Conservation (phyloP, 2,888 invertebrate genomes). For the Aquatica leii region DNA sequence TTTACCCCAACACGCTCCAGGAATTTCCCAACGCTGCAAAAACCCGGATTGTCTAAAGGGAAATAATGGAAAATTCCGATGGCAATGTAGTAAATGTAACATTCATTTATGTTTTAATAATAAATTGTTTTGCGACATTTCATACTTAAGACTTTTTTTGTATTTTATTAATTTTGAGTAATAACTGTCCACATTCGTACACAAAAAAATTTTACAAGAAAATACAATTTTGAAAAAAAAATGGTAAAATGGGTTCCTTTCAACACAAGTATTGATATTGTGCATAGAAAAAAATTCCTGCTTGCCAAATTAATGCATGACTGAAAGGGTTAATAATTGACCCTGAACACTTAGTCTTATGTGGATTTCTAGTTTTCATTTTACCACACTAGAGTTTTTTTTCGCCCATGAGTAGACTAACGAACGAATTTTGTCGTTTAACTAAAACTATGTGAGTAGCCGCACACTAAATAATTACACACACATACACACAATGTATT, state of each 20-base stretch:
- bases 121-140: neutral
- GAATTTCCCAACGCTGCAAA: conserved; percentile 3
- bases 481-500: too few species aligned
- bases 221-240: neutral
- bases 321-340: neutral
- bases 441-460: too few species aligned
- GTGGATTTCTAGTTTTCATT: too few species aligned
- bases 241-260: neutral
- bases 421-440: too few species aligned
- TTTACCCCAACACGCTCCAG: neutral
- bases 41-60: conserved; percentile 5
- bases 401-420: too few species aligned
- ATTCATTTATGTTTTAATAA: neutral
- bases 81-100: neutral
- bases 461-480: too few species aligned
- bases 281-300: neutral
- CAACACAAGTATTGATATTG: neutral
- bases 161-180: neutral
- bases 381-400: too few species aligned
- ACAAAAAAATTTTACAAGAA: neutral
- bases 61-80: conserved; percentile 1
- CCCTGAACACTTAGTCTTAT: too few species aligned
- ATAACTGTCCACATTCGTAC: conserved; percentile 1
- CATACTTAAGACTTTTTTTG: neutral
- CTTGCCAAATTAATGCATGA: too few species aligned